Evolutionary conservation across 2,888 invertebrate species (phyloP), one percentile per base, ranked within the genome.

Genomic region (Idaea biselata): DNA sequence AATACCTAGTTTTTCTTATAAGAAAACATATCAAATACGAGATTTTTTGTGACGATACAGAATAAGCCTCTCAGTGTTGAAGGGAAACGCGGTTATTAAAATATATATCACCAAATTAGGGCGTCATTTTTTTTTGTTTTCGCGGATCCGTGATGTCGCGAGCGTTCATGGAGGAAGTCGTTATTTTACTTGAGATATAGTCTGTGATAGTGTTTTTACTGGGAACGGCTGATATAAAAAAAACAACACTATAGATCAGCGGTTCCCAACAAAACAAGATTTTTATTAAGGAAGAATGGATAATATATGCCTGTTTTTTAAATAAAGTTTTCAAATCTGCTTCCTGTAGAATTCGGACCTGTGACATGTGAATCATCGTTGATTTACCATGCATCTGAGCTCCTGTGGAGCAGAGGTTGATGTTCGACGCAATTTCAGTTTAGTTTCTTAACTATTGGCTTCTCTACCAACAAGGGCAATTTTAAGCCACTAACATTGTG

Each of bases 51-150:
- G 5, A 55, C 4, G 16, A 7, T 17, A 55, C 55, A 16, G 16
- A 55, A 55, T 17, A 57, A 16, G 16, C 18, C 25, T 25, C 25
- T 5, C 16, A 18, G 18, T 25, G 7, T 8, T 14, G 63, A 55
- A 44, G 44, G 66, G 64, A 66, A 63, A 55, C 54, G 58, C 58
- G 54, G 61, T 64, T 61, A 64, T 64, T 67, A 67, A 63, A 67
- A 67, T 67, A 67, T 64, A 3, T 25, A 67, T 64, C 16, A 16
- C 16, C 8, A 16, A 16, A 58, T 58, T 67, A 64, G 66, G 68
- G 71, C 68, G 69, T 68, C 14, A 53, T 16, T 55, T 68, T 70
- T 59, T 44, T 63, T 69, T 67, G 66, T 65, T 68, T 69, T 65
- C 66, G 61, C 64, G 64, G 53, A 66, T 57, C 60, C 55, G 66